A percentile compares a stretch with the other conserved stretches of the same genome.
Conservation (phyloP, 2,888 invertebrate genomes). For the Campaea margaritaria region DNA sequence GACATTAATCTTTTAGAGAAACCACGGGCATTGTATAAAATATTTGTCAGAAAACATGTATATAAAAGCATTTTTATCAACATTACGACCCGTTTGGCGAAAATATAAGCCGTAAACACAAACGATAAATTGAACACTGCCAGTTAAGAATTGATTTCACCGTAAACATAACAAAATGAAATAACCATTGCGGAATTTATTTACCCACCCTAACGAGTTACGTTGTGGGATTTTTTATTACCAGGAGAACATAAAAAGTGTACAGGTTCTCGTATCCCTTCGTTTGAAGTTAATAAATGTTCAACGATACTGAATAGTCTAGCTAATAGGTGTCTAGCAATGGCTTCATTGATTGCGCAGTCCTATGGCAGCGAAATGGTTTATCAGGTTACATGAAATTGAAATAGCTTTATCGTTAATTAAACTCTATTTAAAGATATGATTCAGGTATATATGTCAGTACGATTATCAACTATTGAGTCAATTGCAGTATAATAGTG, state of each 20-base stretch:
- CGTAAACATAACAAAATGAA: constrained; percentile 56
- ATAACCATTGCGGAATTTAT: constrained; percentile 54
- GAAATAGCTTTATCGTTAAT: too few species aligned
- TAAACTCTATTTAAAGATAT: too few species aligned
- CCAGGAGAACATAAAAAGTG: constrained; percentile 57
- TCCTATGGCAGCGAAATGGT: too few species aligned
- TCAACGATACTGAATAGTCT: background rate
- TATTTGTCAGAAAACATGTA: too few species aligned
- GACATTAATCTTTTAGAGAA: too few species aligned
- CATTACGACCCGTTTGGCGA: constrained; percentile 26
- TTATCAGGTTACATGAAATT: too few species aligned
- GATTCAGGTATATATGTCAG: too few species aligned
- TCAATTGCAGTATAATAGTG: too few species aligned
- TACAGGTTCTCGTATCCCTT: constrained; percentile 50
- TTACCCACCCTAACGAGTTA: constrained; percentile 52
- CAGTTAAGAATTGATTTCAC: constrained; percentile 55
- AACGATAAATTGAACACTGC: constrained; percentile 52
- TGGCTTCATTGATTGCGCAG: background rate
- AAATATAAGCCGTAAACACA: constrained; percentile 49
- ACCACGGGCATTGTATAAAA: too few species aligned
- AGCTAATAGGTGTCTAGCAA: background rate
- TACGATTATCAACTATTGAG: too few species aligned
- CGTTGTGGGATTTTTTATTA: constrained; percentile 53
- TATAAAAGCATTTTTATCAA: constrained; percentile 21
- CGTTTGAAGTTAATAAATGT: constrained; percentile 54